phyloP scores from a whole-genome alignment of 1,140 invertebrate genomes.

The Lucilia cuprina region DNA sequence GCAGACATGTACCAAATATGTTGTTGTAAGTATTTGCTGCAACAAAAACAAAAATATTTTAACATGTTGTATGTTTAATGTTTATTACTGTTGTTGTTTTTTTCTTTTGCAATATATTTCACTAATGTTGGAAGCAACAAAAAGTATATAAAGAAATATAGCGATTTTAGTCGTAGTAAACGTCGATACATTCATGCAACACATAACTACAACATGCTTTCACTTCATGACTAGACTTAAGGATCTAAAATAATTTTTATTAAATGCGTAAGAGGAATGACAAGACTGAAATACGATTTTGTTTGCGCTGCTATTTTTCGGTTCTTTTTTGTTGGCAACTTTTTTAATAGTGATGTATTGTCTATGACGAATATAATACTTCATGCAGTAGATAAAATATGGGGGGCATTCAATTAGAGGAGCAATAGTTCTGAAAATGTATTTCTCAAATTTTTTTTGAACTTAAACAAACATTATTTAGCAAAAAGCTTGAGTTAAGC shows the following conservation, averaged over 20 bases:
- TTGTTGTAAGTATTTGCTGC: not conserved
- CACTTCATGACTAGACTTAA: slow-evolving; percentile 24
- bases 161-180: too few relatives aligned
- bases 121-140: too few relatives aligned
- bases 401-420: not conserved
- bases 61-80: not conserved
- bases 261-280: slow-evolving; percentile 10
- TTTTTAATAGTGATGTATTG: not conserved
- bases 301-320: not conserved
- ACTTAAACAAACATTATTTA: too few relatives aligned
- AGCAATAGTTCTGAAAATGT: not conserved
- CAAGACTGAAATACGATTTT: not conserved
- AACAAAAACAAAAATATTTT: not conserved
- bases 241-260: not conserved
- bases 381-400: not conserved
- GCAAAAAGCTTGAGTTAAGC: too few relatives aligned
- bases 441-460: too few relatives aligned
- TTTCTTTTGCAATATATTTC: too few relatives aligned
- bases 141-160: not conserved
- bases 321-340: not conserved
- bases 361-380: not conserved
- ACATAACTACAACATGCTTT: slow-evolving; percentile 23
- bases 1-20: slow-evolving; percentile 22
- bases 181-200: not conserved
- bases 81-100: not conserved